Evolutionary conservation across 2,888 invertebrate species (phyloP).

Genomic region (Listrodromus nycthemerus): DNA sequence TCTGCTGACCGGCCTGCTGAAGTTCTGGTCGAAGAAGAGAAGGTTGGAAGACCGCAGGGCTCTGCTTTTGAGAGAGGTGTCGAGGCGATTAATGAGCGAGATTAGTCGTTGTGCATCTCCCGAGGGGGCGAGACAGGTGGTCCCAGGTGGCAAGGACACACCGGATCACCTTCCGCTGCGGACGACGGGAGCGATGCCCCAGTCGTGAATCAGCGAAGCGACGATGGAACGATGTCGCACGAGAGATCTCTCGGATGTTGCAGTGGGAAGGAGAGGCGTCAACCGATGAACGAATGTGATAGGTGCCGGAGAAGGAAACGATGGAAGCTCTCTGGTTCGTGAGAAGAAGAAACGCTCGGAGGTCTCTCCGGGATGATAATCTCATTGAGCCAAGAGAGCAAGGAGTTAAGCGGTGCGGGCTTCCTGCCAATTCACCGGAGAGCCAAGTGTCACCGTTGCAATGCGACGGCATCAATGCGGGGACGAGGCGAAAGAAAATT

Average conservation of each 20-base stretch:
- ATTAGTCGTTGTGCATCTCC: slow-evolving; percentile 48
- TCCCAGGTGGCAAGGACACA: slow-evolving; percentile 50
- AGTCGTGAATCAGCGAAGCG: slow-evolving; percentile 53
- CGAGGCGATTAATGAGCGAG: slow-evolving; percentile 56
- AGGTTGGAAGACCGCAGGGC: slow-evolving; percentile 5
- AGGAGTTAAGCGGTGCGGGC: slow-evolving; percentile 80
- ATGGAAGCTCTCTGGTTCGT: slow-evolving; percentile 30
- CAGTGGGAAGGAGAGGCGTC: slow-evolving; percentile 35
- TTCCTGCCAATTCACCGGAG: slow-evolving; percentile 81
- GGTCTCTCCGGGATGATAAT: slow-evolving; percentile 74
- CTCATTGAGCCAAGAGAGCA: slow-evolving; percentile 75
- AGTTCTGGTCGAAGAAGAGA: background rate
- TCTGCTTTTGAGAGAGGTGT: slow-evolving; percentile 42
- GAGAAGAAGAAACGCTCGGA: slow-evolving; percentile 46
- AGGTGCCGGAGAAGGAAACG: slow-evolving; percentile 29
- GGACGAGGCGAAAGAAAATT: slow-evolving; percentile 59
- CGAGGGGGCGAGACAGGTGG: slow-evolving; percentile 63
- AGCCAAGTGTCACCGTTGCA: slow-evolving; percentile 76
- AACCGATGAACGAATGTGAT: slow-evolving; percentile 66
- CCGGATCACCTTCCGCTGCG: slow-evolving; percentile 49
- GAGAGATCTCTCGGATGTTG: slow-evolving; percentile 12
- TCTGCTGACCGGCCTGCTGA: background rate
- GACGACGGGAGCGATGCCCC: slow-evolving; percentile 51
- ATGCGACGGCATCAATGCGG: slow-evolving; percentile 66
- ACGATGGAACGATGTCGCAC: slow-evolving; percentile 19